These are phyloP conservation scores for Silurus aristotelis DNA, from an alignment of 2,797 vertebrate genomes.

Conservation along the genomic window DNA sequence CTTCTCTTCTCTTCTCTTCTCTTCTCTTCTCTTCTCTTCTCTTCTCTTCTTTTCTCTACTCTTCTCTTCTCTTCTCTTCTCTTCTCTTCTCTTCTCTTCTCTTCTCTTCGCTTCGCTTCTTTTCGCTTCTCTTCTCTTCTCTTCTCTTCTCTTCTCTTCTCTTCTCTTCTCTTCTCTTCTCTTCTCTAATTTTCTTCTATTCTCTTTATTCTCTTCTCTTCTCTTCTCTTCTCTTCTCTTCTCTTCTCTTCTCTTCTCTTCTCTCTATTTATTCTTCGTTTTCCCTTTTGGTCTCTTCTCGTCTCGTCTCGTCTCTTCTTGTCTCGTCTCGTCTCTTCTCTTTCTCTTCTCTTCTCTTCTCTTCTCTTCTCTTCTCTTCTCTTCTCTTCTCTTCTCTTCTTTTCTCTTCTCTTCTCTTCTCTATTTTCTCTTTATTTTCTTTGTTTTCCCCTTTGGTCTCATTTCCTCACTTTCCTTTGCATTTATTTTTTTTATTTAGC, in stretches of 20 bases:
- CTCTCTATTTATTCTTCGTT: no score
- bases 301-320: no score
- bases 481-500: not conserved
- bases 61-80: not conserved
- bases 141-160: conserved; percentile 13
- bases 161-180: not conserved
- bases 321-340: not conserved
- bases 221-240: no score
- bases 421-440: not conserved
- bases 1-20: no score
- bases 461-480: not conserved
- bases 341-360: not conserved
- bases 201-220: not conserved
- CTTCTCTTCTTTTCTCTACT: no score
- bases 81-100: not conserved
- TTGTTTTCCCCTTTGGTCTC: not conserved
- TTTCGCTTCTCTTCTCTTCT: not conserved
- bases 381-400: not conserved
- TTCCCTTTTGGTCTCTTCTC: not conserved
- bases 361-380: not conserved
- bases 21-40: no score
- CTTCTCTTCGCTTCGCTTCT: no score
- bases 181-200: no score
- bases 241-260: no score
- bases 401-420: no score